Evolutionary conservation across 2,888 invertebrate species (phyloP).

Genomic region (Drosophila austrosaltans): DNA sequence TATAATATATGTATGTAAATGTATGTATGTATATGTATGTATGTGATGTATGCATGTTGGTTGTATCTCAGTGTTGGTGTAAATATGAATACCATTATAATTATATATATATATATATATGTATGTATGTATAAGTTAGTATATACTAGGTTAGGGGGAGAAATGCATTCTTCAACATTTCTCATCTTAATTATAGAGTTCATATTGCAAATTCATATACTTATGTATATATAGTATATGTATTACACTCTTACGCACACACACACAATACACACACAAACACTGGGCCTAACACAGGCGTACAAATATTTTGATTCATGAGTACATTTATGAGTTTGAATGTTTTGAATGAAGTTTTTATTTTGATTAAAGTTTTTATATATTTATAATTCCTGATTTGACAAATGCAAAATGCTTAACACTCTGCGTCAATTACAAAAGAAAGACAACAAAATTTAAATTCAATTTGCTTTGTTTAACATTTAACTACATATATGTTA

Average conservation of each 20-base stretch:
- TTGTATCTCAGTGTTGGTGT: slow-evolving; percentile 38
- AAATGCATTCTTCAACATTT: slow-evolving; percentile 26
- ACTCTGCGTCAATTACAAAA: slow-evolving; percentile 8
- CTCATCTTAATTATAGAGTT: slow-evolving; percentile 23
- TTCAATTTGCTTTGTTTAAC: slow-evolving; percentile 44
- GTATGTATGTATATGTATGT: slow-evolving; percentile 26
- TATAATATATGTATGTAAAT: slow-evolving; percentile 30
- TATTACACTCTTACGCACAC: slow-evolving; percentile 21
- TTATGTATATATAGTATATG: slow-evolving; percentile 10
- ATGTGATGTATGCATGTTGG: slow-evolving; percentile 36
- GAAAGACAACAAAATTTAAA: slow-evolving; percentile 17
- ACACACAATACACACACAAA: slow-evolving; percentile 22
- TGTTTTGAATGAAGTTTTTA: slow-evolving; percentile 33
- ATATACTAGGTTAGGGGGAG: slow-evolving; percentile 12
- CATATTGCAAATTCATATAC: slow-evolving; percentile 34
- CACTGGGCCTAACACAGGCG: slow-evolving; percentile 32
- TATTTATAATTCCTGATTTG: slow-evolving; percentile 47
- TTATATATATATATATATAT: slow-evolving; percentile 39
- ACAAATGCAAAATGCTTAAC: slow-evolving; percentile 37
- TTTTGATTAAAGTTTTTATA: slow-evolving; percentile 50
- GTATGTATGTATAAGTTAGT: slow-evolving; percentile 25
- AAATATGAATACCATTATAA: slow-evolving; percentile 49
- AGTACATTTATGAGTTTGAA: not conserved
- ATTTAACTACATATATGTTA: slow-evolving; percentile 51
- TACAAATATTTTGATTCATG: slow-evolving; percentile 49